A percentile compares a stretch with the other conserved stretches of the same genome.
These are phyloP conservation scores for Oreamnos americanus DNA, from an alignment of 2,113 vertebrate genomes.

Conservation along the genomic window DNA sequence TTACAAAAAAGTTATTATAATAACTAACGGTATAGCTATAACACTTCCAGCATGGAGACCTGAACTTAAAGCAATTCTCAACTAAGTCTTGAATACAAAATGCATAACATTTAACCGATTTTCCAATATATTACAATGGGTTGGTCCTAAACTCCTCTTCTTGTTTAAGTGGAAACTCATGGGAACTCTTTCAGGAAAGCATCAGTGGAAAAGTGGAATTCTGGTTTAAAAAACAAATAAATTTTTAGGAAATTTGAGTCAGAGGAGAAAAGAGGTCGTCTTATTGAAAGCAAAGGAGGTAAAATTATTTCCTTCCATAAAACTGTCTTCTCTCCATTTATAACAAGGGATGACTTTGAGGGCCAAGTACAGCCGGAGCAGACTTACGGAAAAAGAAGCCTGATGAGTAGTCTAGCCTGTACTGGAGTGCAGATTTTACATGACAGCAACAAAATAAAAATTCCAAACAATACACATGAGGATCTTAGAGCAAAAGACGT, in stretches of 20 bases:
- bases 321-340: background rate
- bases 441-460: background rate
- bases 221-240: background rate
- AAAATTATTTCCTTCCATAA: background rate
- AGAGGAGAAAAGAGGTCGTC: background rate
- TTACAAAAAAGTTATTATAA: background rate
- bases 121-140: background rate
- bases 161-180: background rate
- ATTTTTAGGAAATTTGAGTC: background rate
- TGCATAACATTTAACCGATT: background rate
- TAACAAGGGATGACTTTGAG: background rate
- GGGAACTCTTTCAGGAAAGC: background rate
- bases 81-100: background rate
- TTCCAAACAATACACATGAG: background rate
- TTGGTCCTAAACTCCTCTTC: background rate
- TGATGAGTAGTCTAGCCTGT: background rate
- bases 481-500: background rate
- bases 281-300: background rate
- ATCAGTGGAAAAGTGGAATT: background rate
- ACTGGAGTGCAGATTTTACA: background rate
- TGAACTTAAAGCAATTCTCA: background rate
- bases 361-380: background rate
- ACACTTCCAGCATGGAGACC: background rate
- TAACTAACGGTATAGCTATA: background rate
- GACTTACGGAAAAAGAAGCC: background rate